These are phyloP conservation scores for Coleophora flavipennella DNA, from an alignment of 2,888 invertebrate genomes.

Conservation along the genomic window DNA sequence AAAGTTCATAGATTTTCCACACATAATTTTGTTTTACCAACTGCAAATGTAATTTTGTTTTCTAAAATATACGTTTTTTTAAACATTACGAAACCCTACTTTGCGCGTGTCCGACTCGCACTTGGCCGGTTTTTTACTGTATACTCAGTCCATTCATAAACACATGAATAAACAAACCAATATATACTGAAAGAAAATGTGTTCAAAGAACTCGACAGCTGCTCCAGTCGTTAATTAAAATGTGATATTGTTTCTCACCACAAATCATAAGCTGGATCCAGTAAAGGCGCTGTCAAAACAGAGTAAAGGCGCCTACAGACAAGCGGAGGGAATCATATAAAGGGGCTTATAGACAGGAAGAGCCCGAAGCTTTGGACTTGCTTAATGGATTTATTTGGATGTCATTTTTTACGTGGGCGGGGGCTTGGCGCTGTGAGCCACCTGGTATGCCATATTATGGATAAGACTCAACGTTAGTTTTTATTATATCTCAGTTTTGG, in stretches of 20 bases:
- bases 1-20: no score
- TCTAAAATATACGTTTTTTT: no score
- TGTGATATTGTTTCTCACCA: conserved; percentile 57
- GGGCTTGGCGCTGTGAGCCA: conserved; percentile 53
- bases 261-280: conserved; percentile 45
- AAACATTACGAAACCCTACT: no score
- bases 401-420: conserved; percentile 74
- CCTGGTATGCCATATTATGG: conserved; percentile 42
- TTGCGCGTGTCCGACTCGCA: no score
- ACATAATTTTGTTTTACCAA: no score
- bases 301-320: conserved; percentile 59
- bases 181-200: no score
- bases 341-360: conserved; percentile 63
- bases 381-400: conserved; percentile 73
- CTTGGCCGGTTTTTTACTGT: no score
- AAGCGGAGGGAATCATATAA: conserved; percentile 44
- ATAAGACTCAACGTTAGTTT: conserved; percentile 32
- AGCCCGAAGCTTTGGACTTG: conserved; percentile 34
- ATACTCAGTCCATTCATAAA: no score
- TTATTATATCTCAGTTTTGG: no score
- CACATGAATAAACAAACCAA: no score
- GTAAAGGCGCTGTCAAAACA: conserved; percentile 52
- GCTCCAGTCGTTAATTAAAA: conserved; percentile 8
- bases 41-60: no score
- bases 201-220: no score